These are phyloP conservation scores for Caranx ignobilis DNA, from an alignment of 2,113 vertebrate species.

Conservation along the genomic window DNA sequence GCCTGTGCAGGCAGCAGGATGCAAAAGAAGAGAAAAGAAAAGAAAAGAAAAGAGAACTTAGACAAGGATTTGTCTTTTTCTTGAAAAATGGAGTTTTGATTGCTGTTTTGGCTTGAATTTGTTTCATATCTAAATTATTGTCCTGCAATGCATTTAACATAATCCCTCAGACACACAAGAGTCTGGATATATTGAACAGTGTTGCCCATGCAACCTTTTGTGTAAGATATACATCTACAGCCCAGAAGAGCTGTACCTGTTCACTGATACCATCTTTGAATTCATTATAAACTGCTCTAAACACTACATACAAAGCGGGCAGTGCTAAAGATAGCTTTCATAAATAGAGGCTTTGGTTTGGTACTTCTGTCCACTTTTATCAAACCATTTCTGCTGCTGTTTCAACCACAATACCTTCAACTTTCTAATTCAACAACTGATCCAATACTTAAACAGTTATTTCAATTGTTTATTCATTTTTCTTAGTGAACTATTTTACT, in stretches of 20 bases:
- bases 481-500: too few relatives aligned
- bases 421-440: too few relatives aligned
- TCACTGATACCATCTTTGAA: background rate
- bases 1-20: slow-evolving; percentile 23
- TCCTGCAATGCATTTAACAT: background rate
- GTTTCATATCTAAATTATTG: background rate
- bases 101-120: slow-evolving; percentile 1
- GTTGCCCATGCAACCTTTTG: too few relatives aligned
- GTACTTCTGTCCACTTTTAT: too few relatives aligned
- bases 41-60: too few relatives aligned
- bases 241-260: too few relatives aligned
- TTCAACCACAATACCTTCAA: too few relatives aligned
- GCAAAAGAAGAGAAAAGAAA: background rate
- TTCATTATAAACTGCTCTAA: background rate
- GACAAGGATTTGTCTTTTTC: slow-evolving; percentile 34
- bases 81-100: background rate
- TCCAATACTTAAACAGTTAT: too few relatives aligned
- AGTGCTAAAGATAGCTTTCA: background rate
- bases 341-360: too few relatives aligned
- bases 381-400: too few relatives aligned
- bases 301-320: background rate
- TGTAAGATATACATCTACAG: too few relatives aligned
- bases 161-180: background rate
- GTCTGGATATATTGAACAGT: background rate
- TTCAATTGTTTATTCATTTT: too few relatives aligned